These are phyloP conservation scores for Crioceris asparagi DNA, from an alignment of 2,888 invertebrate species.

Conservation along the genomic window DNA sequence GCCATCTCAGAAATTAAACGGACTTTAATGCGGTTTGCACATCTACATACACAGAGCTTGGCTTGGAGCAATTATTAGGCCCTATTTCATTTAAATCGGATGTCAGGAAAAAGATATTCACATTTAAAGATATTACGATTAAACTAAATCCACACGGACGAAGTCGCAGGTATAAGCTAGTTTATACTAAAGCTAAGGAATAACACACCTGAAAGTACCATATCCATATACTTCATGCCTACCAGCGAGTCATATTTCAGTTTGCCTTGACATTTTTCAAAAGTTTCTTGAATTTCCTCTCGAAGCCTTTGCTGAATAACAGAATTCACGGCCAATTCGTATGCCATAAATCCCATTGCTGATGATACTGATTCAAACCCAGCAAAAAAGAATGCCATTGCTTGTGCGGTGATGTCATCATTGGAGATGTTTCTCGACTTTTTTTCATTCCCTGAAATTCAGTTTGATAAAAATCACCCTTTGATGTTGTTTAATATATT, in stretches of 20 bases:
- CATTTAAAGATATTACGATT: too few relatives aligned
- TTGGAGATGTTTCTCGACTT: conserved; percentile 28
- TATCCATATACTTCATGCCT: conserved; percentile 49
- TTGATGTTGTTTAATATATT: neutral
- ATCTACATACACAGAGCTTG: too few relatives aligned
- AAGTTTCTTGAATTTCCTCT: conserved; percentile 35
- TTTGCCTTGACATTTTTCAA: conserved; percentile 25
- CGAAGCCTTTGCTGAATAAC: conserved; percentile 46
- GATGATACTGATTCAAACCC: conserved; percentile 41
- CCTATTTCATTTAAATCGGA: too few relatives aligned
- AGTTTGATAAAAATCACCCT: neutral
- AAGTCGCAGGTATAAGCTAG: too few relatives aligned
- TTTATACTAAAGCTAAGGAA: too few relatives aligned
- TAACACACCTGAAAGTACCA: conserved; percentile 51
- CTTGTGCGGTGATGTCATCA: conserved; percentile 47
- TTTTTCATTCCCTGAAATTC: neutral
- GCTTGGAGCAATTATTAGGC: too few relatives aligned
- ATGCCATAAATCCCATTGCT: conserved; percentile 39
- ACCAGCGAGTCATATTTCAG: conserved; percentile 44
- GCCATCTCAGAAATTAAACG: too few relatives aligned
- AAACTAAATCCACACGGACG: too few relatives aligned
- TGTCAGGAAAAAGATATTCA: too few relatives aligned
- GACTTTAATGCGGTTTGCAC: too few relatives aligned
- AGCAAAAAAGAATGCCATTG: conserved; percentile 42
- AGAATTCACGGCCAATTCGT: conserved; percentile 48